A percentile compares a stretch with the other conserved stretches of the same genome.
Evolutionary conservation across 2,888 invertebrate species (phyloP).

Genomic region (Philereme transversata): DNA sequence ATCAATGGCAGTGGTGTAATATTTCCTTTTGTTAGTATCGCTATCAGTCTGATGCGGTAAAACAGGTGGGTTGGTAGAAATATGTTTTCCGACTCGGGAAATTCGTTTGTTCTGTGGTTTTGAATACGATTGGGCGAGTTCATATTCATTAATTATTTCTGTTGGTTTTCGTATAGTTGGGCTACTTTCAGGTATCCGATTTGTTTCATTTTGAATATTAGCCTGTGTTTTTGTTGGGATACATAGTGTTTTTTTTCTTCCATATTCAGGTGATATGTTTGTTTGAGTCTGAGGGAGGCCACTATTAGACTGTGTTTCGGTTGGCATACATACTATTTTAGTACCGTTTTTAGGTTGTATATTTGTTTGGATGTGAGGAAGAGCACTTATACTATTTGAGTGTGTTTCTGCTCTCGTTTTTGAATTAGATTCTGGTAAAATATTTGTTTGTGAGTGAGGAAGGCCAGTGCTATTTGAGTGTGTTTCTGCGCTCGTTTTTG

Average conservation of each 20-base stretch:
- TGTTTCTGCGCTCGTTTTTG: slow-evolving; percentile 1
- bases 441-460: background rate
- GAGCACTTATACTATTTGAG: background rate
- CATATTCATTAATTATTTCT: slow-evolving; percentile 3
- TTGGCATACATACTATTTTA: background rate
- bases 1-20: background rate
- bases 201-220: background rate
- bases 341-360: background rate
- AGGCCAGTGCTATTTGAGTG: background rate
- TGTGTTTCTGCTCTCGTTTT: background rate
- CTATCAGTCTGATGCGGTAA: slow-evolving; percentile 4
- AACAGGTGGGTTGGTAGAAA: background rate
- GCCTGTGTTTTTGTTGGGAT: background rate
- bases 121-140: slow-evolving; percentile 6
- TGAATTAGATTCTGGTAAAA: background rate
- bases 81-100: slow-evolving; percentile 15
- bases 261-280: background rate
- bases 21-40: slow-evolving; percentile 9
- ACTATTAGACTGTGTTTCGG: background rate
- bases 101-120: slow-evolving; percentile 12
- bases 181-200: slow-evolving; percentile 1
- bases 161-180: background rate
- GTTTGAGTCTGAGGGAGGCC: background rate
- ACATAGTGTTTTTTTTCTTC: background rate
- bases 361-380: background rate